A percentile compares a stretch with the other conserved stretches of the same genome.
Evolutionary conservation across 2,888 invertebrate genomes (phyloP).

Genomic region (Ectemnius lituratus): DNA sequence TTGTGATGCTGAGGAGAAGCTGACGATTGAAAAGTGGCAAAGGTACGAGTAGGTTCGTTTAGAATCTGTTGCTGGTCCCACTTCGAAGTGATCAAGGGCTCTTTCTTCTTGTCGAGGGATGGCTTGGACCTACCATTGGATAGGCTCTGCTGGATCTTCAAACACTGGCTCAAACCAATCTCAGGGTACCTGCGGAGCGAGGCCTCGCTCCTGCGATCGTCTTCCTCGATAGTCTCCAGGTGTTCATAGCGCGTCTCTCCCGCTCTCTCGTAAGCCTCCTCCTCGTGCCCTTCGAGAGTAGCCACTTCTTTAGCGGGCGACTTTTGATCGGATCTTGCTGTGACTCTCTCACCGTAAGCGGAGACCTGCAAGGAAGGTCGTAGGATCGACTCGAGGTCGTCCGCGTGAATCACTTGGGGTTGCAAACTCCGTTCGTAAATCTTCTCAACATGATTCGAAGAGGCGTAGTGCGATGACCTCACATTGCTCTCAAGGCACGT

Average conservation of each 20-base stretch:
- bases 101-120: conserved; percentile 25
- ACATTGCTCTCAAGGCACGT: conserved; percentile 38
- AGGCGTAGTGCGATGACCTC: conserved; percentile 52
- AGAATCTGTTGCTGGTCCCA: conserved; percentile 45
- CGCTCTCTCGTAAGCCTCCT: conserved; percentile 51
- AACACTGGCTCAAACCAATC: conserved; percentile 58
- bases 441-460: conserved; percentile 68
- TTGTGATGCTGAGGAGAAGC: conserved; percentile 27
- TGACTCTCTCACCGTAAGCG: conserved; percentile 64
- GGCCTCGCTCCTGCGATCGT: conserved; percentile 55
- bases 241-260: conserved; percentile 54
- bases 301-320: conserved; percentile 35
- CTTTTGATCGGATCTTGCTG: conserved; percentile 37
- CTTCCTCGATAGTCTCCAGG: conserved; percentile 60
- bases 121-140: conserved; percentile 49
- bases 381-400: conserved; percentile 68
- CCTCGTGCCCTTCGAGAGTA: conserved; percentile 26
- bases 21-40: conserved; percentile 59
- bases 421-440: conserved; percentile 69
- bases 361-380: conserved; percentile 63
- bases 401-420: conserved; percentile 68
- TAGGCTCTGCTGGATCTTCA: conserved; percentile 53
- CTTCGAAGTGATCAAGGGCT: conserved; percentile 30
- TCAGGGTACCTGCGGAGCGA: conserved; percentile 56
- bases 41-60: conserved; percentile 58